phyloP scores from a whole-genome alignment of 2,888 invertebrate species.

The Acronicta psi region DNA sequence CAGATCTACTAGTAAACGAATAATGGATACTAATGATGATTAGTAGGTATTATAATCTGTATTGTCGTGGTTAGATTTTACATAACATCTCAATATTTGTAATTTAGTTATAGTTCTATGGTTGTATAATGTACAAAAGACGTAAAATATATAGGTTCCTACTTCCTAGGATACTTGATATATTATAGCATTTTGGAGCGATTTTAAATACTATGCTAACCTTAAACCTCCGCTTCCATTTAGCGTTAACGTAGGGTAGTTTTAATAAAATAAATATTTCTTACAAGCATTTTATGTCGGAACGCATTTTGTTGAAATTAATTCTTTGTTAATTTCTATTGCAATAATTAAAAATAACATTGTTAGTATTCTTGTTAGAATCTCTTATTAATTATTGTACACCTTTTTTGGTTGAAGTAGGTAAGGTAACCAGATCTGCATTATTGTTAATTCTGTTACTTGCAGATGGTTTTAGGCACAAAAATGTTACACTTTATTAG shows the following conservation, averaged over 20 bases:
- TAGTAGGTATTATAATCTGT: too few species aligned
- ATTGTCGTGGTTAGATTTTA: conserved; percentile 4
- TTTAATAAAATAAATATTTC: background rate
- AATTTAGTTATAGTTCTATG: conserved; percentile 8
- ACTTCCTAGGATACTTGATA: background rate
- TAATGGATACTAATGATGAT: too few species aligned
- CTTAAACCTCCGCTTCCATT: background rate
- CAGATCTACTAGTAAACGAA: background rate
- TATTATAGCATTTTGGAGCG: conserved; percentile 1
- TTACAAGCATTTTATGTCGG: background rate
- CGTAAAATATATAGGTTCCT: background rate
- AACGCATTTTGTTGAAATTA: background rate
- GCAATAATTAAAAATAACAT: background rate
- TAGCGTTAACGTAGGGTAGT: background rate
- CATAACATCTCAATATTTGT: conserved; percentile 6
- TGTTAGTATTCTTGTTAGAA: conserved; percentile 9
- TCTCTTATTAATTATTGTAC: conserved; percentile 14
- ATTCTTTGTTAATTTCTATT: background rate
- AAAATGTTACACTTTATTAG: conserved; percentile 15
- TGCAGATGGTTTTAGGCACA: conserved; percentile 14
- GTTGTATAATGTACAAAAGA: conserved; percentile 28
- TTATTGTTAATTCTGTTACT: conserved; percentile 7
- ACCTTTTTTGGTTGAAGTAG: conserved; percentile 20
- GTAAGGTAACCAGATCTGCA: conserved; percentile 4
- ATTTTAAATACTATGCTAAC: conserved; percentile 6